Base-by-base conservation (phyloP, 2,888 invertebrate genomes). In the Andrena bucephala region DNA sequence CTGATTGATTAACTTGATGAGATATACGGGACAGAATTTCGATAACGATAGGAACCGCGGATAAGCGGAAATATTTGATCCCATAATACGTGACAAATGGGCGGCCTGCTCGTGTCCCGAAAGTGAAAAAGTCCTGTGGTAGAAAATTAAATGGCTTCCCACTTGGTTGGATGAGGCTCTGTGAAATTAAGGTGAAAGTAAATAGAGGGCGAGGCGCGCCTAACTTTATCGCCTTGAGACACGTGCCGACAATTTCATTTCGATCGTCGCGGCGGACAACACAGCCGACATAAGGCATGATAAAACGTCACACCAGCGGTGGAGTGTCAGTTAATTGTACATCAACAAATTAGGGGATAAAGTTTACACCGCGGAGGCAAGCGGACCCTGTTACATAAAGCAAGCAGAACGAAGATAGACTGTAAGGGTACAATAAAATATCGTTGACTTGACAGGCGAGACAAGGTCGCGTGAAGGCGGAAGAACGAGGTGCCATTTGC, bases 1-100 rank as follows among this genome's bases (percentile, higher is more conserved):
- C 77, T 79, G 79, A 79, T 79, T 79, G 77, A 79, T 79, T 79
- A 79, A 77, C 77, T 77, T 27, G 69, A 65, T 69, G 63, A 79
- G 57, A 69, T 77, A 77, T 77, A 16, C 68, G 24, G 63, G 66
- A 63, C 77, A 63, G 77, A 65, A 79, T 69, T 79, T 77, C 63
- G 77, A 69, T 77, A 77, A 69, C 77, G 77, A 54, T 42, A 29
- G 20, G 31, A 54, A 68, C 57, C 77, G 33, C 77, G 42, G 57
- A 77, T 68, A 59, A 66, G 20, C 50, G 50, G 65, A 59, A 75
- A 75, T 74, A 75, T 24, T 67, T 74, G 60, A 33, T 31, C 52
- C 42, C 31, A 33, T 75, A 54, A 62, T 67, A 66, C 66, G 36
- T 24, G 65, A 50, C 42, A 36, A 54, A 59, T 66, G 29, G 57